A percentile compares a stretch with the other conserved stretches of the same genome.
phyloP scores from a whole-genome alignment of 2,113 vertebrate genomes.

The Pteropus alecto region DNA sequence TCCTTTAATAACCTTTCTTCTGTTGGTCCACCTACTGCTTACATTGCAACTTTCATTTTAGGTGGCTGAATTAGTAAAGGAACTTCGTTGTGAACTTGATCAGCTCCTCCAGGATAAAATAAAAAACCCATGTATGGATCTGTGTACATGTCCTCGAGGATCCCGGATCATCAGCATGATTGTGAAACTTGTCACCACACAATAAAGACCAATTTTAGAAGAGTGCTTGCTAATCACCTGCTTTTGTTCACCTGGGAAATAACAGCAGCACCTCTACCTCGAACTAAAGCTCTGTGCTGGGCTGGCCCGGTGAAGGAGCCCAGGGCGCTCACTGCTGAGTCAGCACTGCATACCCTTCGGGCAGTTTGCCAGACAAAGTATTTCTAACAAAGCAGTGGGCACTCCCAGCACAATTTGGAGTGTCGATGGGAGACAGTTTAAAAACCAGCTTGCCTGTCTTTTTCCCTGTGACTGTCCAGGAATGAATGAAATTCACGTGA shows the following conservation, averaged over 20 bases:
- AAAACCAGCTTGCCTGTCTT: background rate
- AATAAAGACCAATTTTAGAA: conserved; percentile 75
- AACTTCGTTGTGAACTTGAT: conserved; percentile 95
- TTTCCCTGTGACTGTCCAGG: background rate
- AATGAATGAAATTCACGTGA: conserved; percentile 32
- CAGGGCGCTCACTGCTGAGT: background rate
- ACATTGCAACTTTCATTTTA: conserved; percentile 63
- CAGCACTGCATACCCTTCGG: background rate
- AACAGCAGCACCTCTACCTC: conserved; percentile 35
- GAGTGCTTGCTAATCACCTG: background rate
- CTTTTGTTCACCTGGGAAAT: background rate
- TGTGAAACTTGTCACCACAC: conserved; percentile 95
- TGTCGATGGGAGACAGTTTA: background rate
- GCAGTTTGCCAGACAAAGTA: background rate
- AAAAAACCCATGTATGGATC: conserved; percentile 93
- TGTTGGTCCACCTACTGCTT: background rate
- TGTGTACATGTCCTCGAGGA: conserved; percentile 93
- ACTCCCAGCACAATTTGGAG: conserved; percentile 42
- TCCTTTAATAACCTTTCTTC: background rate
- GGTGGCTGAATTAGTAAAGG: conserved; percentile 96
- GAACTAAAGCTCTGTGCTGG: background rate
- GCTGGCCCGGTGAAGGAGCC: background rate
- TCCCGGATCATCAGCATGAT: conserved; percentile 96
- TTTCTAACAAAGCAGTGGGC: background rate
- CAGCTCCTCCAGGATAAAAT: conserved; percentile 97